Evolutionary conservation across 2,888 invertebrate species (phyloP).

Genomic region (Megamerina dolium): DNA sequence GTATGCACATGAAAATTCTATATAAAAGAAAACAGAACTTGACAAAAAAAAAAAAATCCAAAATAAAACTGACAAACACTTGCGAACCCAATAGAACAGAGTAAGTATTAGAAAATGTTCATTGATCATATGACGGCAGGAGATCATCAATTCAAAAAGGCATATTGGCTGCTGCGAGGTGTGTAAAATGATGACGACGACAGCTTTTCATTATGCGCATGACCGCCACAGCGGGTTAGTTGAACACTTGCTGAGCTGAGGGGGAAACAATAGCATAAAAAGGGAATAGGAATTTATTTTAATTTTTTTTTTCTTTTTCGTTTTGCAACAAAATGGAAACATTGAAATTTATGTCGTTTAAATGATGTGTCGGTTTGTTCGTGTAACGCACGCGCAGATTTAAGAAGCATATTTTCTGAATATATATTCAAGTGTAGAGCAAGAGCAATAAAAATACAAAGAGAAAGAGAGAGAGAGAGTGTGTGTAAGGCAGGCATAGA

Average conservation of each 20-base stretch:
- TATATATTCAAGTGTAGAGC: too few species aligned
- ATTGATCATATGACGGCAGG: too few species aligned
- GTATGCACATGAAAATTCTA: too few species aligned
- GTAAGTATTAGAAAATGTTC: too few species aligned
- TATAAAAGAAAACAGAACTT: too few species aligned
- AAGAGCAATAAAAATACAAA: too few species aligned
- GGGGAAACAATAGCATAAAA: not conserved
- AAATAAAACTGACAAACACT: not conserved
- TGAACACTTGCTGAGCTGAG: not conserved
- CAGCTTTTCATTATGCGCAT: not conserved
- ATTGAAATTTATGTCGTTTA: not conserved
- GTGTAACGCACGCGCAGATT: not conserved
- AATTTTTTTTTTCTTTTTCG: too few species aligned
- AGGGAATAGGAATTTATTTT: not conserved
- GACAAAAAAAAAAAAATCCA: not conserved
- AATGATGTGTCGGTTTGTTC: not conserved
- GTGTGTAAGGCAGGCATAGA: too few species aligned
- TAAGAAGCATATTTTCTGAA: not conserved
- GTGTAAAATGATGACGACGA: not conserved
- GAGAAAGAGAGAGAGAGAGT: too few species aligned
- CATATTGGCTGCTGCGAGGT: not conserved
- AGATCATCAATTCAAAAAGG: not conserved
- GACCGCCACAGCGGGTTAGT: not conserved
- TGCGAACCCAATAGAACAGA: too few species aligned
- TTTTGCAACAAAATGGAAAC: not conserved